Conservation (phyloP, 1,140 invertebrate species). For the Colletes latitarsis region DNA sequence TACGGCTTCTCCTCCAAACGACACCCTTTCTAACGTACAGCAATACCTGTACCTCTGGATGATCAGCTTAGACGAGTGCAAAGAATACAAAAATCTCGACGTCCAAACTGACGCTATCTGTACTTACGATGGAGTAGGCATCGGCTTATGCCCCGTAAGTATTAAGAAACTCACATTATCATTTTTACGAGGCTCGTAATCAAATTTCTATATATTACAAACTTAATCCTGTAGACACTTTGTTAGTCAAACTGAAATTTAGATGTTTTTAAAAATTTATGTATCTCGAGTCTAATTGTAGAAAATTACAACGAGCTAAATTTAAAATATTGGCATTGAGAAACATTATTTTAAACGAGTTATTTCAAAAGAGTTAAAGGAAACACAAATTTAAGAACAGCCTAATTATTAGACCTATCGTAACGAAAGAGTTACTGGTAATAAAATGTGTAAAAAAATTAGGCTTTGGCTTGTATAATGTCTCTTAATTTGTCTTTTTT, state of each 20-base stretch:
- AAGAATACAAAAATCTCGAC: neutral
- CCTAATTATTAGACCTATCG: too few species aligned
- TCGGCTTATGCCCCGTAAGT: neutral
- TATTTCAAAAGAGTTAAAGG: too few species aligned
- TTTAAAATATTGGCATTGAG: too few species aligned
- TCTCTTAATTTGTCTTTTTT: neutral
- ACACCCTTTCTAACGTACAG: neutral
- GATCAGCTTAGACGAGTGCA: neutral
- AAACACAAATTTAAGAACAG: too few species aligned
- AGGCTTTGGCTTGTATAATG: neutral
- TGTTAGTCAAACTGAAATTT: too few species aligned
- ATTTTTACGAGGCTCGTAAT: neutral
- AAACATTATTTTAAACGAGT: too few species aligned
- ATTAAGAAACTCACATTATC: neutral
- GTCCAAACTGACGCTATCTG: neutral
- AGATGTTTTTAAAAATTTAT: too few species aligned
- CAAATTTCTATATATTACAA: too few species aligned
- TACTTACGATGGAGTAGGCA: neutral
- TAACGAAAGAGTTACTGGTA: too few species aligned
- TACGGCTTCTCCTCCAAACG: neutral
- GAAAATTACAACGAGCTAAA: too few species aligned
- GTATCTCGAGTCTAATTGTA: too few species aligned
- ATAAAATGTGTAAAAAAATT: neutral
- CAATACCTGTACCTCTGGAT: slow-evolving; percentile 5
- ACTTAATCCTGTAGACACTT: too few species aligned